Conservation (phyloP, 1,140 invertebrate genomes). For the Hyposmocoma kahamanoa region DNA sequence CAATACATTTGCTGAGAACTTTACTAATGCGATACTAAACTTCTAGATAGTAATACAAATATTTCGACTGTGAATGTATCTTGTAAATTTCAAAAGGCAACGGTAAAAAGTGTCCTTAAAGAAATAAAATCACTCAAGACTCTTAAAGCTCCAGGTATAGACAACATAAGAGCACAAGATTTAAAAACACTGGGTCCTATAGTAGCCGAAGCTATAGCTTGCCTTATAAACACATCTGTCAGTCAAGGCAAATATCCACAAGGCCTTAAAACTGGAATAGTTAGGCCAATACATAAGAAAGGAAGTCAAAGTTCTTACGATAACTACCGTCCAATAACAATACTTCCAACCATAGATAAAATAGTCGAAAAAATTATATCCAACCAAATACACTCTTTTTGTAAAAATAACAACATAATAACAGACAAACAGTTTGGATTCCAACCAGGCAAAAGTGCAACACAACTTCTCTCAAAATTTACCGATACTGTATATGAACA, state of each 20-base stretch:
- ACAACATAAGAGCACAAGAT: not conserved
- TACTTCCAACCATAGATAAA: not conserved
- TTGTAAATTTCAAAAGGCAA: not conserved
- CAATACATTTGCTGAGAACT: conserved; percentile 8
- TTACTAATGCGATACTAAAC: not conserved
- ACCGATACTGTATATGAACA: not conserved
- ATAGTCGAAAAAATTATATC: not conserved
- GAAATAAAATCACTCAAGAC: not conserved
- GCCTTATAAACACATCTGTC: not conserved
- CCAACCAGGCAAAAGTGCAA: not conserved
- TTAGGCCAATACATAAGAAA: conserved; percentile 2
- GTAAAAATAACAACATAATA: not conserved
- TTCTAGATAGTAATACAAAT: not conserved
- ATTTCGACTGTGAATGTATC: not conserved
- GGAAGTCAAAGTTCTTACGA: not conserved
- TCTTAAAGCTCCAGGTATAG: not conserved
- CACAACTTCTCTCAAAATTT: not conserved
- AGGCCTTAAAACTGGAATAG: not conserved
- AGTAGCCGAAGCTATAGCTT: not conserved
- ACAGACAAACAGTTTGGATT: not conserved
- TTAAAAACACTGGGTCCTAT: not conserved
- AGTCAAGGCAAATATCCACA: not conserved
- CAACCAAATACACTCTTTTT: not conserved
- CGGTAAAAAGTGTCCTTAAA: not conserved
- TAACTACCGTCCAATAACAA: conserved; percentile 4